Evolutionary conservation across 2,113 vertebrate genomes (phyloP).

Genomic region (Hyaena hyaena): DNA sequence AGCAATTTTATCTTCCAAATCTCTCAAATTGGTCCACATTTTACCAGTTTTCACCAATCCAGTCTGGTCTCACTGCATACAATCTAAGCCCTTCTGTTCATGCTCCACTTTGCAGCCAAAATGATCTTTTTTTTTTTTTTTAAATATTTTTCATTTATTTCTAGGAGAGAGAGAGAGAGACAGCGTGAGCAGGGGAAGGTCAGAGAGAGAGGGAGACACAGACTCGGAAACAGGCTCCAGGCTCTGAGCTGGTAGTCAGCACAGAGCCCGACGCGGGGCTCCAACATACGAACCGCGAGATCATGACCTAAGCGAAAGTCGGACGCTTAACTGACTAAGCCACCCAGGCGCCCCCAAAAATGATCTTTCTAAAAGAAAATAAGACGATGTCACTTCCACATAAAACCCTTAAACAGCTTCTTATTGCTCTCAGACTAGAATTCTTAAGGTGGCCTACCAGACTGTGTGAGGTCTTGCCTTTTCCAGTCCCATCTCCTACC

Average conservation of each 20-base stretch:
- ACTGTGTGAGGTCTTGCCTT: neutral
- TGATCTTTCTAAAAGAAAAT: conserved; percentile 12
- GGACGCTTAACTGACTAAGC: too few relatives aligned
- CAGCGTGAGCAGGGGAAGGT: too few relatives aligned
- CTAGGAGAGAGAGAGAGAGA: too few relatives aligned
- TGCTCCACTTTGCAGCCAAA: conserved; percentile 27
- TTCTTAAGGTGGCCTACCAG: neutral
- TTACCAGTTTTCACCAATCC: conserved; percentile 7
- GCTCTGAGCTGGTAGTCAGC: too few relatives aligned
- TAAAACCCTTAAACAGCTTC: neutral
- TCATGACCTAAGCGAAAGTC: too few relatives aligned
- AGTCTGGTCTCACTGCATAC: neutral
- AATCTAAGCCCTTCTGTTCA: neutral
- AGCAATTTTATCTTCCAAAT: conserved; percentile 30
- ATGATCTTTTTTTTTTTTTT: neutral
- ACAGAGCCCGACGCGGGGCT: too few relatives aligned
- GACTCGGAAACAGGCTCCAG: too few relatives aligned
- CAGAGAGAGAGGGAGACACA: too few relatives aligned
- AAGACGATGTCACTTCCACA: neutral
- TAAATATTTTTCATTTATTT: too few relatives aligned
- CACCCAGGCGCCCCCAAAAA: neutral
- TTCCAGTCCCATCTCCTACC: neutral
- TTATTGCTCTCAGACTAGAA: neutral
- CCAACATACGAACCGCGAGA: too few relatives aligned
- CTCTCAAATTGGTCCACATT: neutral